Percentiles rank a stretch among this genome's conserved stretches.
These are phyloP conservation scores for Electrona antarctica DNA, from an alignment of 2,113 vertebrate genomes.

Conservation along the genomic window DNA sequence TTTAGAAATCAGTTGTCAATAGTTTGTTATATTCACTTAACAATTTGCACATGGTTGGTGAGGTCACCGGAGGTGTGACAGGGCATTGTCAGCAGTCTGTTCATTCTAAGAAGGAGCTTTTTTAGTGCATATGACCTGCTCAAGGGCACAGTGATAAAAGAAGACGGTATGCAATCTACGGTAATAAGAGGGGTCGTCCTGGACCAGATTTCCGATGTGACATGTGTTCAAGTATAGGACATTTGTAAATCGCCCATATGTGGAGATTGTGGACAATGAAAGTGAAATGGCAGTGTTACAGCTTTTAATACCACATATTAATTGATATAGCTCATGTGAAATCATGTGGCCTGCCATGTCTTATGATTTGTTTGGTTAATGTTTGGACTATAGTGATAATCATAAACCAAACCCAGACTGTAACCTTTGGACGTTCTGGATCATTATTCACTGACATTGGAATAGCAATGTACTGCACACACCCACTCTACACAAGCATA, in stretches of 20 bases:
- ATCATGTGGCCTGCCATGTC: slow-evolving; percentile 25
- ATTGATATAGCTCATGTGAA: background rate
- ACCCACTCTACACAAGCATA: background rate
- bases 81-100: background rate
- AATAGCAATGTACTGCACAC: background rate
- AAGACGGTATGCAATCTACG: background rate
- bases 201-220: background rate
- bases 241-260: background rate
- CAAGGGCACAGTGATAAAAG: background rate
- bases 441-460: slow-evolving; percentile 64
- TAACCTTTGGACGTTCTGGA: slow-evolving; percentile 61
- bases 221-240: background rate
- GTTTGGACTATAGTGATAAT: slow-evolving; percentile 51
- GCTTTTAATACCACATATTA: background rate
- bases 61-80: background rate
- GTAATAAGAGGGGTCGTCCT: background rate
- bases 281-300: slow-evolving; percentile 9
- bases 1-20: no score
- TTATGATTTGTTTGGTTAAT: slow-evolving; percentile 61
- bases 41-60: background rate
- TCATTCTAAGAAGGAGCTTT: background rate
- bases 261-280: slow-evolving; percentile 16
- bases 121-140: background rate
- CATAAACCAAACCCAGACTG: slow-evolving; percentile 45
- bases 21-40: no score